phyloP scores from a whole-genome alignment of 2,888 invertebrate genomes.

The Cataglyphis altisquamis region DNA sequence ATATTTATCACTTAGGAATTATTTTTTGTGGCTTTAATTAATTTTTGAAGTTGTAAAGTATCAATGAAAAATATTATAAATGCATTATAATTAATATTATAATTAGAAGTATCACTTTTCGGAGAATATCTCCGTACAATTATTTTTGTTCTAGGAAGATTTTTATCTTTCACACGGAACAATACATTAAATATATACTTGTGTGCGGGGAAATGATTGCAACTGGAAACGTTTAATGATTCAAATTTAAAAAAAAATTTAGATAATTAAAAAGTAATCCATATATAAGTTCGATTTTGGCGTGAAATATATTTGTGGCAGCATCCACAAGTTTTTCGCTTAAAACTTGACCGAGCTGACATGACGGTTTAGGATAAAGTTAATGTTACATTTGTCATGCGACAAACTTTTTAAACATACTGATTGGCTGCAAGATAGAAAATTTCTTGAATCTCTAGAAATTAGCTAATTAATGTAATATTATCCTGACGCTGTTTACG shows the following conservation, averaged over 20 bases:
- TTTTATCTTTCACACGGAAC: neutral
- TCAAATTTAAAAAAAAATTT: neutral
- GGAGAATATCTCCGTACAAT: neutral
- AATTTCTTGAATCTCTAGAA: too few relatives aligned
- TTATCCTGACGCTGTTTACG: neutral
- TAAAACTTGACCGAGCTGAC: neutral
- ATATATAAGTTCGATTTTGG: neutral
- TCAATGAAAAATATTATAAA: neutral
- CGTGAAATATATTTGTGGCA: neutral
- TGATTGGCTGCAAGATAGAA: too few relatives aligned
- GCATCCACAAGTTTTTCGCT: neutral
- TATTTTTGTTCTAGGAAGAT: neutral
- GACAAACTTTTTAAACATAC: too few relatives aligned
- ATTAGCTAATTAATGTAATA: too few relatives aligned
- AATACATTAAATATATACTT: neutral
- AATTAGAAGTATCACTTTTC: neutral
- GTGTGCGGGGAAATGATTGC: neutral
- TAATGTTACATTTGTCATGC: too few relatives aligned
- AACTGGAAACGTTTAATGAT: too few relatives aligned
- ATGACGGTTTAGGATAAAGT: neutral
- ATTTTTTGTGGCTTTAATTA: neutral
- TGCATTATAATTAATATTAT: neutral
- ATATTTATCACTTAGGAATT: neutral
- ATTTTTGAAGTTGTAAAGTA: neutral
- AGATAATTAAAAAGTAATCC: neutral